Evolutionary conservation across 1,140 invertebrate species (phyloP).

Genomic region (Aphelenchoides fujianensis): DNA sequence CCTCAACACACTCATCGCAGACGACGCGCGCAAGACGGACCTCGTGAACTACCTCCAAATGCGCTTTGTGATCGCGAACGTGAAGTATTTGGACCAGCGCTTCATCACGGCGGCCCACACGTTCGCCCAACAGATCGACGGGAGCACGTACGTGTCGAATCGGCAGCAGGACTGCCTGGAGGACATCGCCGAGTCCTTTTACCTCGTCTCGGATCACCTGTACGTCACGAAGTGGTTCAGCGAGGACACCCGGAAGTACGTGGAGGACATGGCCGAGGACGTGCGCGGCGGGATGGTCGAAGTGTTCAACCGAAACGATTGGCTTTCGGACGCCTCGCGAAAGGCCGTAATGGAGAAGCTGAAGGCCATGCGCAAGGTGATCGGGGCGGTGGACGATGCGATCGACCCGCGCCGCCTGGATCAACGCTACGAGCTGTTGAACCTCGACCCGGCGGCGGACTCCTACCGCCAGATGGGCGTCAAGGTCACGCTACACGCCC

Average conservation of each 20-base stretch:
- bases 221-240: background rate
- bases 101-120: background rate
- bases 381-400: background rate
- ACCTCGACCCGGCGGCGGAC: background rate
- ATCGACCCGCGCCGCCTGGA: background rate
- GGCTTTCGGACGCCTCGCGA: background rate
- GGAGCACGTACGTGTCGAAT: background rate
- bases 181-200: slow-evolving; percentile 8
- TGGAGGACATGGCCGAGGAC: background rate
- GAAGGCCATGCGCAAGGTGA: background rate
- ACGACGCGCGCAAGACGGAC: background rate
- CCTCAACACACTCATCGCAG: background rate
- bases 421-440: background rate
- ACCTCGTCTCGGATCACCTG: background rate
- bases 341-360: background rate
- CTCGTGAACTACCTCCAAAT: background rate
- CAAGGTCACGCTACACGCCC: background rate
- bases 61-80: background rate
- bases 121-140: background rate
- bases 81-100: background rate
- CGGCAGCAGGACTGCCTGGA: slow-evolving; percentile 5
- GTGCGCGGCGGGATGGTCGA: background rate
- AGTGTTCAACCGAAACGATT: background rate
- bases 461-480: background rate
- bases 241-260: background rate